Percentiles rank a stretch among this genome's conserved stretches.
phyloP scores from a whole-genome alignment of 2,797 vertebrate genomes.

The Melanotaenia boesemani region DNA sequence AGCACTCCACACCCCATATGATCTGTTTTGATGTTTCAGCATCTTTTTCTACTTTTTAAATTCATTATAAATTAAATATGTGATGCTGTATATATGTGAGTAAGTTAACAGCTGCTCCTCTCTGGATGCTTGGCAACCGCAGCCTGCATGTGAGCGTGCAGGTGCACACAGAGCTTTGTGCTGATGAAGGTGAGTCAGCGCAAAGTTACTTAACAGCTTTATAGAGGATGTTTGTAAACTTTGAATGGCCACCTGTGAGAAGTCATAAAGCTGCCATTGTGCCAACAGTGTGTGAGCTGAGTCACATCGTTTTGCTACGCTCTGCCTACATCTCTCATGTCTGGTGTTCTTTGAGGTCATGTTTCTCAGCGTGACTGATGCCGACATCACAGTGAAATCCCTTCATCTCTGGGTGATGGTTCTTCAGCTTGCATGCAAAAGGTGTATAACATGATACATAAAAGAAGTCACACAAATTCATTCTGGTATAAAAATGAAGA shows the following conservation, averaged over 20 bases:
- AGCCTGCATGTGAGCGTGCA: slow-evolving; percentile 51
- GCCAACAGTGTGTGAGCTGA: slow-evolving; percentile 61
- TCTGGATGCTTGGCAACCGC: slow-evolving; percentile 22
- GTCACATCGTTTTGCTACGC: slow-evolving; percentile 54
- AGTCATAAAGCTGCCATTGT: slow-evolving; percentile 74
- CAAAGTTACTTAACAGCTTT: slow-evolving; percentile 72
- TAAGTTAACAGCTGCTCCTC: slow-evolving; percentile 4
- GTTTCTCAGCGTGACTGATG: slow-evolving; percentile 33
- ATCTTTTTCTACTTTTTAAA: slow-evolving; percentile 22
- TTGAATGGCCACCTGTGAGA: slow-evolving; percentile 77
- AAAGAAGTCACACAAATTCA: slow-evolving; percentile 12
- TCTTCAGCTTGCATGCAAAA: slow-evolving; percentile 16
- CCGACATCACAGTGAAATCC: slow-evolving; percentile 33
- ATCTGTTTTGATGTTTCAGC: background rate
- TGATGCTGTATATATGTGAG: background rate
- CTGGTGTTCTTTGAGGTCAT: slow-evolving; percentile 52
- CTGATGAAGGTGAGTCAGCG: slow-evolving; percentile 75
- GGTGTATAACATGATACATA: slow-evolving; percentile 14
- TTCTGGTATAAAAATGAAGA: background rate
- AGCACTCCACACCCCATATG: slow-evolving; percentile 6
- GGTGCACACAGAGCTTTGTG: slow-evolving; percentile 59
- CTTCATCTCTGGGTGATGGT: slow-evolving; percentile 27
- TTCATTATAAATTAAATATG: slow-evolving; percentile 11
- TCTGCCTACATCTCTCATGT: slow-evolving; percentile 41
- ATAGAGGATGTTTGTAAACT: slow-evolving; percentile 74